Evolutionary conservation across 53 echinoderm and acorn worm genomes (phyloP).

Genomic region (Luidia sarsii): DNA sequence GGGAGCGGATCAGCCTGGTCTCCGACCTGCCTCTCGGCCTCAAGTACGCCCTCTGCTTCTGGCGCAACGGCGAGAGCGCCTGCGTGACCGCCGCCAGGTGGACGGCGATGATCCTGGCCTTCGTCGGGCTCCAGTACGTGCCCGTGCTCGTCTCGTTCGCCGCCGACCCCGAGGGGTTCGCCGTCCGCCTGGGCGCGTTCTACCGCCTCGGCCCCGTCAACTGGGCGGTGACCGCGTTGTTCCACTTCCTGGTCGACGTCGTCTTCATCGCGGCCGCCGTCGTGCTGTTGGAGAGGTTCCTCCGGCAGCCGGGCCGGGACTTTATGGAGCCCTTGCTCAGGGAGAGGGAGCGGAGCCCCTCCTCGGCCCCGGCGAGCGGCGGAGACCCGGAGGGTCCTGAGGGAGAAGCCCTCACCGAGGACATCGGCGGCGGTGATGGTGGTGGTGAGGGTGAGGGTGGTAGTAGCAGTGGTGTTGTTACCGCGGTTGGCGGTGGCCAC

Average conservation of each 20-base stretch:
- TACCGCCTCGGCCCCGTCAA: conserved; percentile 53
- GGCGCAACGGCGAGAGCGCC: conserved; percentile 47
- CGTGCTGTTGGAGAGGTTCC: conserved; percentile 63
- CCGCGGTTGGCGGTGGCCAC: neutral
- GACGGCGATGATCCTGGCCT: conserved; percentile 60
- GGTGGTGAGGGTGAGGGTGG: neutral
- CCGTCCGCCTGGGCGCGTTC: conserved; percentile 43
- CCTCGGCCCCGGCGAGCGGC: neutral
- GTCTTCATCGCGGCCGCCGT: conserved; percentile 64
- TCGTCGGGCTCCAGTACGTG: conserved; percentile 74
- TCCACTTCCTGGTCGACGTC: conserved; percentile 61
- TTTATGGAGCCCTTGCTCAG: conserved; percentile 51
- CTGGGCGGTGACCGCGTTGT: conserved; percentile 28
- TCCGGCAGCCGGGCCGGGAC: conserved; percentile 38
- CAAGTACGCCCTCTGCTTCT: conserved; percentile 77
- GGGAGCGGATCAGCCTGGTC: conserved; percentile 58
- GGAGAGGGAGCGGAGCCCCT: conserved; percentile 33
- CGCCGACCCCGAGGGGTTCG: conserved; percentile 43
- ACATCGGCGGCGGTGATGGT: neutral
- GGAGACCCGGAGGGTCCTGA: neutral
- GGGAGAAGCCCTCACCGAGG: no score
- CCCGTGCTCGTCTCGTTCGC: conserved; percentile 68
- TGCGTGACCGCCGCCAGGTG: conserved; percentile 64
- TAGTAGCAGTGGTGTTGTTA: neutral
- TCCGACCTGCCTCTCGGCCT: conserved; percentile 89